These are phyloP conservation scores for Clupea harengus DNA, from an alignment of 2,113 vertebrate genomes.

Conservation along the genomic window DNA sequence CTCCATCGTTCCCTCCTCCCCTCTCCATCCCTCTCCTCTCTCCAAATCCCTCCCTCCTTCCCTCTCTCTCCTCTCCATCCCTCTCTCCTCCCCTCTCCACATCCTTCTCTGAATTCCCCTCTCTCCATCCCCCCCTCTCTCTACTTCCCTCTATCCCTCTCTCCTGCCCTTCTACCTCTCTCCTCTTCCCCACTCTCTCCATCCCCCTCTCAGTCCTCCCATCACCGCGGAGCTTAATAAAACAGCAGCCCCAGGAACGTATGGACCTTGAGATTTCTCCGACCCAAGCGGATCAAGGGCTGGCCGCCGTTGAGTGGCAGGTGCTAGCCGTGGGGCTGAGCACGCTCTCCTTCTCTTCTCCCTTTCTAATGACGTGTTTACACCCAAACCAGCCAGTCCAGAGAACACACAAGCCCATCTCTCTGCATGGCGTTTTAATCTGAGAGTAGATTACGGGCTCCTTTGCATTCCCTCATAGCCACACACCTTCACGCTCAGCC, in stretches of 20 bases:
- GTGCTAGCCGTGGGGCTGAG: slow-evolving; percentile 33
- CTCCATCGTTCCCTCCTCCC: no score
- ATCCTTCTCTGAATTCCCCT: neutral
- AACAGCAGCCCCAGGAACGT: slow-evolving; percentile 35
- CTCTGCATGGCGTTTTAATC: neutral
- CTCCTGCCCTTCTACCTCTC: neutral
- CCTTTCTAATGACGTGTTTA: no score
- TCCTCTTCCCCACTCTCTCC: neutral
- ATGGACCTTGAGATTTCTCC: slow-evolving; percentile 44
- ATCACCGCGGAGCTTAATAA: slow-evolving; percentile 25
- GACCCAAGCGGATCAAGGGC: neutral
- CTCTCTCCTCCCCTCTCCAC: no score
- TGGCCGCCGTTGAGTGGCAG: slow-evolving; percentile 36
- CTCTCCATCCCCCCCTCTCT: no score
- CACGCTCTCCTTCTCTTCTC: slow-evolving; percentile 31
- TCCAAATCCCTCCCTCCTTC: no score
- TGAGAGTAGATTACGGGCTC: neutral
- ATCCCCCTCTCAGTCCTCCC: neutral
- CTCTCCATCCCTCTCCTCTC: no score
- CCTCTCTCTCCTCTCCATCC: no score
- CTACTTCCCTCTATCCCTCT: neutral
- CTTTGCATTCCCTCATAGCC: no score
- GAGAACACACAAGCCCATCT: no score
- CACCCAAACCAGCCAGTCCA: no score
- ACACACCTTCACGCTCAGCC: no score